These are phyloP conservation scores for Pseudococcus jackbeardsleyi DNA, from an alignment of 2,888 invertebrate species.

Conservation along the genomic window DNA sequence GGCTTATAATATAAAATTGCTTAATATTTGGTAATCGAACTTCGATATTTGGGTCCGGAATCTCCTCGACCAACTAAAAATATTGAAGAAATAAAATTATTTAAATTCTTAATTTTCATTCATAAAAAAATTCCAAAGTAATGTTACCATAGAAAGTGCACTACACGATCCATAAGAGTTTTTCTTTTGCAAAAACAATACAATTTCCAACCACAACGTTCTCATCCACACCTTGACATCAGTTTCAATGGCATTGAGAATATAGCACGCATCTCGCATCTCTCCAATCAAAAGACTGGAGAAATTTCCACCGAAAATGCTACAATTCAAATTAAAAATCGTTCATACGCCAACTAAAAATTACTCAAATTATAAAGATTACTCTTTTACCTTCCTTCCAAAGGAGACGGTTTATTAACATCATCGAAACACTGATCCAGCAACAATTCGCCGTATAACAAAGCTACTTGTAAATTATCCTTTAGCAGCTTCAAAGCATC, in stretches of 20 bases:
- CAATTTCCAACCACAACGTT: conserved; percentile 67
- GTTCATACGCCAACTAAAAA: background rate
- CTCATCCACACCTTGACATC: conserved; percentile 67
- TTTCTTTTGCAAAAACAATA: conserved; percentile 67
- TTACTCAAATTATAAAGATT: background rate
- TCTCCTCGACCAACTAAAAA: conserved; percentile 51
- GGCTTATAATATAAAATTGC: conserved; percentile 58
- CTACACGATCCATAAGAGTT: conserved; percentile 66
- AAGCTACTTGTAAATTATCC: conserved; percentile 60
- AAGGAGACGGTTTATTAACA: conserved; percentile 47
- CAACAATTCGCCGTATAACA: conserved; percentile 66
- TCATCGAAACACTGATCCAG: conserved; percentile 64
- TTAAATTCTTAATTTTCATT: background rate
- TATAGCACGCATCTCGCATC: conserved; percentile 65
- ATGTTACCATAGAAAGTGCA: conserved; percentile 64
- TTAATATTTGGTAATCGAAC: conserved; percentile 61
- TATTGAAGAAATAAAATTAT: background rate
- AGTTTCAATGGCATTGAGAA: conserved; percentile 65
- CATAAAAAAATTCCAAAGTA: background rate
- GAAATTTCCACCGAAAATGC: conserved; percentile 67
- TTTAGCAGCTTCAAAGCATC: conserved; percentile 43
- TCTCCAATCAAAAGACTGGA: conserved; percentile 67
- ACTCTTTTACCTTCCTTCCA: conserved; percentile 63
- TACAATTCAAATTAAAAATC: conserved; percentile 60
- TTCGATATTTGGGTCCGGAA: conserved; percentile 52